Evolutionary conservation across 2,113 vertebrate genomes (phyloP), one percentile per base, ranked within the genome.

Genomic region (Daphoenositta chrysoptera): DNA sequence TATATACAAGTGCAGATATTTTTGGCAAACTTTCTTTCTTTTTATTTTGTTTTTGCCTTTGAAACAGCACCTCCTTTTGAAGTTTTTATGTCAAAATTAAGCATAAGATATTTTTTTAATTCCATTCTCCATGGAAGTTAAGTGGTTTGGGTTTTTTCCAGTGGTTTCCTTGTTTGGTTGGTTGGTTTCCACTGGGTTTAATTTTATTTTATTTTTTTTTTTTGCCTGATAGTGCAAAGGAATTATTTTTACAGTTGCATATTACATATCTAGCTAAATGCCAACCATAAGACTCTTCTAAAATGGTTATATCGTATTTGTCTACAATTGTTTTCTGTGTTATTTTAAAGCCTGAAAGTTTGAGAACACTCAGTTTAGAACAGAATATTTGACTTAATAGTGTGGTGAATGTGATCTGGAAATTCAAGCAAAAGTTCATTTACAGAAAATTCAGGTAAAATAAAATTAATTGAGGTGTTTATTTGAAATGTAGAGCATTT

Each of bases 161-260:
- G 4, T 42, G 58, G 6, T 37, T 68, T 58, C 21, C 5, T 15
- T 75, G 11, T 37, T 68, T 44, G 51, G 1, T 15, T 37, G n/a
- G 7, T 14, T 60, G 7, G 2, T 14, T 66, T 64, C 27, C 3
- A 0, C 18, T 24, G 1, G 3, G 4, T 3, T 47, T 37, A 10
- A 17, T 57, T 18, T 19, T 53, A n/a, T 54, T 23, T 53, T 12
- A 44, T 22, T 39, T 33, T 17, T 30, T 45, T 40, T 26, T n/a
- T 60, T 54, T 27, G 2, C 11, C 13, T 40, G n/a, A 72, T 27
- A n/a, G 4, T 24, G 4, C 4, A 60, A 63, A 63, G 4, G 12
- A 63, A 66, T 61, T 82, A 15, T 47, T 68, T 82, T 8, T 27
- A 13, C 7, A 39, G 15, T 47, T 47, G 3, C 9, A 24, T 57